phyloP scores from a whole-genome alignment of 92 coral and sea anemone species.

The Galaxea fascicularis region DNA sequence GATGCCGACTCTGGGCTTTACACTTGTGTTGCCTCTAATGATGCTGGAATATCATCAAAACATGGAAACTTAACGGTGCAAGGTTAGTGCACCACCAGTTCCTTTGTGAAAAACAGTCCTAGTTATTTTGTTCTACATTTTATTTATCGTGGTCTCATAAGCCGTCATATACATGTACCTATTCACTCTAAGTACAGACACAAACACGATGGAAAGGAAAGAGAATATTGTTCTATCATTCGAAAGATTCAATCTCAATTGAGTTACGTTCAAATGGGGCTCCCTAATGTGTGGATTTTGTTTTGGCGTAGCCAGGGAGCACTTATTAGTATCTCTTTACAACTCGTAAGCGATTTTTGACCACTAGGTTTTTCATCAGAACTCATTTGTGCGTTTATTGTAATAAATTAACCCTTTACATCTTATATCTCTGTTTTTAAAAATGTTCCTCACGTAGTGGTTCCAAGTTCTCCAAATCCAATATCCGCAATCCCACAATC shows the following conservation, averaged over 20 bases:
- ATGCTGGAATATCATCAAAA: slow-evolving; percentile 67
- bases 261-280: too few relatives aligned
- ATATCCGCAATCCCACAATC: slow-evolving; percentile 68
- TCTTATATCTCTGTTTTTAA: neutral
- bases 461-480: slow-evolving; percentile 78
- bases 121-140: too few relatives aligned
- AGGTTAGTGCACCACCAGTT: slow-evolving; percentile 57
- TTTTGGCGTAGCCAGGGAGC: too few relatives aligned
- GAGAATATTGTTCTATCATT: too few relatives aligned
- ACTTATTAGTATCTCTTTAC: too few relatives aligned
- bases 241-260: too few relatives aligned
- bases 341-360: too few relatives aligned
- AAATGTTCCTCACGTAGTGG: slow-evolving; percentile 54
- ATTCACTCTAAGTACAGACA: too few relatives aligned
- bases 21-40: slow-evolving; percentile 76
- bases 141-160: neutral
- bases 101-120: too few relatives aligned
- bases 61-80: slow-evolving; percentile 79
- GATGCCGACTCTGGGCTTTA: slow-evolving; percentile 79
- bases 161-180: too few relatives aligned
- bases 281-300: too few relatives aligned
- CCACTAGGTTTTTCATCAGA: neutral
- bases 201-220: too few relatives aligned
- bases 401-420: neutral
- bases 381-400: neutral